These are phyloP conservation scores for Heliopora coerulea DNA, from an alignment of 92 coral and sea anemone species.

Conservation along the genomic window DNA sequence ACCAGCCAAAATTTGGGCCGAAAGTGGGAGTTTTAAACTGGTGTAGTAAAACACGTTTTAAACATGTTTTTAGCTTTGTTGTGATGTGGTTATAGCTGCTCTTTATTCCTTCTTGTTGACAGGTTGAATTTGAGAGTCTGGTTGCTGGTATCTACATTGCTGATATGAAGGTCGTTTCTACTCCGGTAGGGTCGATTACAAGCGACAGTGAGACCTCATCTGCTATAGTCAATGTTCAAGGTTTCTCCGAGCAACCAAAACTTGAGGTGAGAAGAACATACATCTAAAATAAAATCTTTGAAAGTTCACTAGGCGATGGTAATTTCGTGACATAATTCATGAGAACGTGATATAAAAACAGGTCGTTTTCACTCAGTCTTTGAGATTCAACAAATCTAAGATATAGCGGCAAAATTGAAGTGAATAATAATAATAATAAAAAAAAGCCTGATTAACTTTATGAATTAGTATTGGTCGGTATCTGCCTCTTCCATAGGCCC, in stretches of 20 bases:
- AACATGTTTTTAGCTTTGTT: too few species aligned
- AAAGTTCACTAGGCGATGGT: too few species aligned
- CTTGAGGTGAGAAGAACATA: conserved; percentile 62
- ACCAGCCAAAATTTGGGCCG: too few species aligned
- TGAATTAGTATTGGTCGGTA: too few species aligned
- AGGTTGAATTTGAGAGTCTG: conserved; percentile 80
- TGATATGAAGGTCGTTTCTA: conserved; percentile 77
- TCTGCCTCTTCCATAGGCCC: too few species aligned
- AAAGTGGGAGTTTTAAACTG: too few species aligned
- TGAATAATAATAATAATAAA: too few species aligned
- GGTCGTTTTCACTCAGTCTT: neutral
- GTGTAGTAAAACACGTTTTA: too few species aligned
- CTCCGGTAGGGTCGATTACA: conserved; percentile 70
- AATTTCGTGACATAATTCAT: neutral
- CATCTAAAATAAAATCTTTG: too few species aligned
- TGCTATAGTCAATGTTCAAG: conserved; percentile 64
- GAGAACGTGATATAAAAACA: neutral
- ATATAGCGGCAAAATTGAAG: too few species aligned
- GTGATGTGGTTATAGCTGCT: too few species aligned
- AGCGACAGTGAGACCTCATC: conserved; percentile 61
- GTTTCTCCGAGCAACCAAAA: conserved; percentile 82
- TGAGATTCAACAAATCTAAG: neutral
- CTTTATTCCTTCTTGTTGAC: conserved; percentile 3
- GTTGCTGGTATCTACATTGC: conserved; percentile 79
- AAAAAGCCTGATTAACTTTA: too few species aligned